Evolutionary conservation across 2,113 vertebrate genomes (phyloP), one percentile per base, ranked within the genome.

Genomic region (Rissa tridactyla): DNA sequence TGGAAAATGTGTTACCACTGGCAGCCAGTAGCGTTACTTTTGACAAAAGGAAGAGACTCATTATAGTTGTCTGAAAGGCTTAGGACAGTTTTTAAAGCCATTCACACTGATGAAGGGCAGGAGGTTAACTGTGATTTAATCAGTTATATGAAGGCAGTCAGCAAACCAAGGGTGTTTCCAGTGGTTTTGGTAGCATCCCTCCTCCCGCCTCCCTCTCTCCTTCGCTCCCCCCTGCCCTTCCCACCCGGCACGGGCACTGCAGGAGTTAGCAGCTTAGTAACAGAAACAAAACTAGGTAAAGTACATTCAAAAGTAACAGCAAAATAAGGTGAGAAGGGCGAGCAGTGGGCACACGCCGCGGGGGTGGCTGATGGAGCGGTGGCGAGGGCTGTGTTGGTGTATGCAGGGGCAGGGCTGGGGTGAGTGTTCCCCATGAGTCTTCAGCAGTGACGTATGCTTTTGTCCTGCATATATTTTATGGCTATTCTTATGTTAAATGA

Each of bases 221-320:
- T 26, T 38, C 1, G 0, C 38, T 23, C 32, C 52, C 38, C 40
- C 34, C 29, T 5, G 10, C n/a, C 40, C 49, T 25, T 36, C n/a
- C n/a, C 27, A 1, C 26, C 34, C 0, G 0, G 44, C 44, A 32
- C 3, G 1, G 55, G 40, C 46, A 12, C 54, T 14, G 54, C 44
- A 9, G 36, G 7, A 15, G 14, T 12, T 34, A 26, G 6, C 44
- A 13, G 32, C 36, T 51, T 22, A 71, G n/a, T 26, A 26, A 58
- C 21, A 40, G 40, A 57, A 62, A 38, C 20, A 47, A 49, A 78
- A 71, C 19, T 4, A 54, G 34, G 17, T 29, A 13, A 51, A 66
- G 46, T 22, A 13, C 4, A 12, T 51, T 52, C 15, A 52, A 26
- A 80, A 49, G 14, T 21, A 32, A 9, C 18, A 36, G n/a, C 19